Conservation (phyloP, 2,797 vertebrate species). For the Enteromius trimaculatus region DNA sequence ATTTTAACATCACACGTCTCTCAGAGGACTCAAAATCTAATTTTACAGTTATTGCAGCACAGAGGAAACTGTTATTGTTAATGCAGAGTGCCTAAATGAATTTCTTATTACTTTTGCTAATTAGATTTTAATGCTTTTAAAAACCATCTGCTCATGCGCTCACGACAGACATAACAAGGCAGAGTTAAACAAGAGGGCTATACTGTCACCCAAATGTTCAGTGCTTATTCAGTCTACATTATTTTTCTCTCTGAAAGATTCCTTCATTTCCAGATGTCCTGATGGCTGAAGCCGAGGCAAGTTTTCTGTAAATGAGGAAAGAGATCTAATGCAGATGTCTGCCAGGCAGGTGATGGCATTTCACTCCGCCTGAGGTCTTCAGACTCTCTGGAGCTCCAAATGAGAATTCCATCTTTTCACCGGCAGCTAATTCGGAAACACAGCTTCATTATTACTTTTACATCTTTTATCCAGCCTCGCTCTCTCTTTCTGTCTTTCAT, state of each 20-base stretch:
- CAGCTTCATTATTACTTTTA: conserved; percentile 1
- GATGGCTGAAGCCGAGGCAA: conserved; percentile 5
- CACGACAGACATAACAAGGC: conserved; percentile 3
- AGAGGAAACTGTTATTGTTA: neutral
- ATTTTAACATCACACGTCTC: neutral
- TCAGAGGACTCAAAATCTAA: neutral
- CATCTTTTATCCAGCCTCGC: neutral
- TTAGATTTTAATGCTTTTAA: conserved; percentile 29
- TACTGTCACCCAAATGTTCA: neutral
- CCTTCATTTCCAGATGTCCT: conserved; percentile 21
- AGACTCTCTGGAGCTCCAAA: conserved; percentile 34
- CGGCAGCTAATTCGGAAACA: conserved; percentile 39
- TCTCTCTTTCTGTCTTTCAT: conserved; percentile 1
- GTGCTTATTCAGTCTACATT: conserved; percentile 18
- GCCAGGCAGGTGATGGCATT: conserved; percentile 30
- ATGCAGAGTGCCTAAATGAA: neutral
- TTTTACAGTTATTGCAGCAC: neutral
- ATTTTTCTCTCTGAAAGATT: neutral
- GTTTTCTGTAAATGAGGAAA: conserved; percentile 45
- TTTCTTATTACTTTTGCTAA: conserved; percentile 2
- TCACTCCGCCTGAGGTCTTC: conserved; percentile 12
- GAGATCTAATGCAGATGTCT: conserved; percentile 39
- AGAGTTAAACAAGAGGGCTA: neutral
- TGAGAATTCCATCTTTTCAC: conserved; percentile 52
- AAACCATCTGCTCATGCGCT: neutral